Conservation (phyloP, 2,797 vertebrate species). For the Gambelia wislizenii region DNA sequence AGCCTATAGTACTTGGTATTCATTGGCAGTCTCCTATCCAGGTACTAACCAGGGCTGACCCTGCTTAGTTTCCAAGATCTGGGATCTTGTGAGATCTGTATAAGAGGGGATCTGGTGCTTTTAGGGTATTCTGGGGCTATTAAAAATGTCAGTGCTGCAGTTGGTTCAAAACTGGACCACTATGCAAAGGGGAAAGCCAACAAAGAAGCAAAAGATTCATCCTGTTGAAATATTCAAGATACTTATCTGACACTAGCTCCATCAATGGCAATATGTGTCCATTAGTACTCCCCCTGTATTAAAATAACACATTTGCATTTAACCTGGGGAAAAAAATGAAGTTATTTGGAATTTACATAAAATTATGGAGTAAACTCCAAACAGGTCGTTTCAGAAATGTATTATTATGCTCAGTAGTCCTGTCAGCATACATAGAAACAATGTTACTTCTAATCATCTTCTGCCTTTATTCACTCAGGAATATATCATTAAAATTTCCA, state of each 20-base stretch:
- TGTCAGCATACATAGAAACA: conserved; percentile 81
- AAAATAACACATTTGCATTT: conserved; percentile 69
- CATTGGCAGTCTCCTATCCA: too few relatives aligned
- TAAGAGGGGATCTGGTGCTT: too few relatives aligned
- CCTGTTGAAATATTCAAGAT: conserved; percentile 48
- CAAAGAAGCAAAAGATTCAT: neutral
- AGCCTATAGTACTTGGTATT: too few relatives aligned
- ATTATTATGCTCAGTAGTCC: conserved; percentile 81
- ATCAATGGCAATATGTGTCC: conserved; percentile 54
- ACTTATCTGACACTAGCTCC: conserved; percentile 49
- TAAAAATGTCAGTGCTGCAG: conserved; percentile 38
- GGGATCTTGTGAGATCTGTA: too few relatives aligned
- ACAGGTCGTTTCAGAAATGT: conserved; percentile 78
- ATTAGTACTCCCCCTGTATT: conserved; percentile 53
- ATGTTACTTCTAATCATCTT: conserved; percentile 81
- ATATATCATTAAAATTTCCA: conserved; percentile 83
- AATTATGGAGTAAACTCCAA: conserved; percentile 82
- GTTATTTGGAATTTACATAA: conserved; percentile 81
- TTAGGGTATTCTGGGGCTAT: neutral
- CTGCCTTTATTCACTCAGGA: conserved; percentile 80
- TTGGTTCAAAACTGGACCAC: conserved; percentile 1
- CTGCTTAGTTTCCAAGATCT: too few relatives aligned
- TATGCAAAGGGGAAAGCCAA: neutral
- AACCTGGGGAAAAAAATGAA: conserved; percentile 72
- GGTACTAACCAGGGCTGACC: too few relatives aligned